Percentiles rank a stretch among this genome's conserved stretches.
phyloP scores from a whole-genome alignment of 2,797 vertebrate genomes.

The Tangara arthus region DNA sequence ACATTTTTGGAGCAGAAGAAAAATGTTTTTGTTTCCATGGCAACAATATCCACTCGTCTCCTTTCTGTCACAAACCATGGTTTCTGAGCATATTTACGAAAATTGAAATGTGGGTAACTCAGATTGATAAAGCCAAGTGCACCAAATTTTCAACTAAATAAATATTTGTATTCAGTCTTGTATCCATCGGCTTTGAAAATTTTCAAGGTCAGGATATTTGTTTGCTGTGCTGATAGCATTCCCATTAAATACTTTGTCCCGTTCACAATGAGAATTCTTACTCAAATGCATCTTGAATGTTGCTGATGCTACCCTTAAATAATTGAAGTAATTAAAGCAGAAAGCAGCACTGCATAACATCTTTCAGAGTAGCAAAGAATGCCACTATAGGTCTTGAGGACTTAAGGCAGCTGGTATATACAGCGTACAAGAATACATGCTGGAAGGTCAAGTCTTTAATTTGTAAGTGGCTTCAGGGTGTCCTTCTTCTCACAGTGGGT shows the following conservation, averaged over 20 bases:
- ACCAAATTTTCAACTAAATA: constrained; percentile 68
- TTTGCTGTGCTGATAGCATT: constrained; percentile 18
- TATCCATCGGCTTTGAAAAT: constrained; percentile 23
- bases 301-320: constrained; percentile 14
- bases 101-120: constrained; percentile 68
- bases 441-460: constrained; percentile 44
- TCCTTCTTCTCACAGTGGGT: constrained; percentile 4
- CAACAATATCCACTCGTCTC: constrained; percentile 59
- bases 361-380: not conserved
- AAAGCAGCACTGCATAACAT: not conserved
- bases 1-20: constrained; percentile 67
- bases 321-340: constrained; percentile 31
- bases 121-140: constrained; percentile 66
- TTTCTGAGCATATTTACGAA: constrained; percentile 70
- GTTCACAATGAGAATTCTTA: not conserved
- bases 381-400: not conserved
- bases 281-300: constrained; percentile 3
- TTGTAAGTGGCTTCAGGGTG: constrained; percentile 33
- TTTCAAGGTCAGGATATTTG: constrained; percentile 69
- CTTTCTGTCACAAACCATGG: constrained; percentile 60
- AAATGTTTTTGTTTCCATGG: constrained; percentile 77
- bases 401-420: not conserved
- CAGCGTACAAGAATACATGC: not conserved
- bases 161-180: constrained; percentile 65
- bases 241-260: constrained; percentile 36